Percentiles rank a stretch among this genome's conserved stretches.
These are phyloP conservation scores for Pimephales promelas DNA, from an alignment of 2,113 vertebrate genomes.

Conservation along the genomic window DNA sequence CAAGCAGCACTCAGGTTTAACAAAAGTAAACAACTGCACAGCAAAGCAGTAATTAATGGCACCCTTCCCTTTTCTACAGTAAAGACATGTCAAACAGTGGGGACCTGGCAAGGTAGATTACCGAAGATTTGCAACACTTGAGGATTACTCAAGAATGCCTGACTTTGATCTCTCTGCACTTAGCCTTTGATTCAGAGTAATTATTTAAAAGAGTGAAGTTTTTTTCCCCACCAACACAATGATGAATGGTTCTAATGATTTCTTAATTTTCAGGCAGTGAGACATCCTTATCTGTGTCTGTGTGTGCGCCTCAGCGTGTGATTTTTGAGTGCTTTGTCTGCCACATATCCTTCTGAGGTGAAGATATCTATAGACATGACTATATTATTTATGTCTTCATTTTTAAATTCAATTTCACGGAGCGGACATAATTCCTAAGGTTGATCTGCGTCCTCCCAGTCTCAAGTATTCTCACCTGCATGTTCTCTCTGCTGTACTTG, in stretches of 20 bases:
- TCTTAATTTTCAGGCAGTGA: constrained; percentile 63
- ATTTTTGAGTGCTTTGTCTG: constrained; percentile 35
- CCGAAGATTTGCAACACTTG: constrained; percentile 74
- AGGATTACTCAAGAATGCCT: constrained; percentile 74
- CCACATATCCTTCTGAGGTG: constrained; percentile 41
- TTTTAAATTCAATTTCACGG: constrained; percentile 32
- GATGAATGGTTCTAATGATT: constrained; percentile 66
- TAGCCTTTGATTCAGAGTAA: constrained; percentile 74
- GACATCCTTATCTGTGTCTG: constrained; percentile 56
- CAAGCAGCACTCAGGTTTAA: constrained; percentile 66
- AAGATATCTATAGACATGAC: constrained; percentile 52
- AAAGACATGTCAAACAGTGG: constrained; percentile 77
- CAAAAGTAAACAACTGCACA: constrained; percentile 72
- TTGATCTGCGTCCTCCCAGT: constrained; percentile 55
- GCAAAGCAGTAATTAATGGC: constrained; percentile 70
- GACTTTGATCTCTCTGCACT: constrained; percentile 74
- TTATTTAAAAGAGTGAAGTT: constrained; percentile 69
- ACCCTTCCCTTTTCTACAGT: constrained; percentile 75
- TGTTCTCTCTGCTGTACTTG: constrained; percentile 18
- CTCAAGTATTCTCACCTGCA: constrained; percentile 58
- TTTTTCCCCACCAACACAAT: constrained; percentile 59
- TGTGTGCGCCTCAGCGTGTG: constrained; percentile 25
- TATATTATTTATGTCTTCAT: constrained; percentile 12
- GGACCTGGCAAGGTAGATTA: constrained; percentile 70
- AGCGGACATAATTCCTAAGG: constrained; percentile 49